Conservation (phyloP, 2,888 invertebrate genomes). For the Xestia sexstrigata region DNA sequence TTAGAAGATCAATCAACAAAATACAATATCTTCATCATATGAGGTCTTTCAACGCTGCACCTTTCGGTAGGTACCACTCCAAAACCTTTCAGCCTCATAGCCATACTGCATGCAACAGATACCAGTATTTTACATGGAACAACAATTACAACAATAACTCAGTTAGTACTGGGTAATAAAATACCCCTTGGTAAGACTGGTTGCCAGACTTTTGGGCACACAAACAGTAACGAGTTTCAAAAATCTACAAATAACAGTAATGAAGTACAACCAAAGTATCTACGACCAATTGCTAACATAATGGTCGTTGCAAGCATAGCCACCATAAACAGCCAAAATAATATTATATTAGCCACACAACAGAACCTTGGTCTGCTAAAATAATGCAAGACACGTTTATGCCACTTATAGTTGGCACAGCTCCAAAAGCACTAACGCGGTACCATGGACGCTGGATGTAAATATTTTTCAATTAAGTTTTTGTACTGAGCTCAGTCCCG, state of each 20-base stretch:
- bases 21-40: too few species aligned
- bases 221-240: too few species aligned
- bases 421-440: constrained; percentile 41
- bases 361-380: constrained; percentile 17
- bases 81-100: too few species aligned
- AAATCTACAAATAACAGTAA: too few species aligned
- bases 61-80: too few species aligned
- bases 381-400: constrained; percentile 58
- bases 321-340: not conserved
- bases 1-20: not conserved
- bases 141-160: too few species aligned
- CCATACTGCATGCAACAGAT: too few species aligned
- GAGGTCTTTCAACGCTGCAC: too few species aligned
- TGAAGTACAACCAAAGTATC: not conserved
- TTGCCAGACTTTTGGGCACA: too few species aligned
- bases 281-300: not conserved
- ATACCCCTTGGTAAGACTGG: too few species aligned
- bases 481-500: not conserved
- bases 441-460: constrained; percentile 40
- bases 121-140: too few species aligned
- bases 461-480: constrained; percentile 64
- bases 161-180: too few species aligned
- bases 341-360: constrained; percentile 21
- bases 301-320: not conserved
- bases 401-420: constrained; percentile 62